Base-by-base conservation (phyloP, 2,888 invertebrate genomes). In the Dorcus parallelipipedus region DNA sequence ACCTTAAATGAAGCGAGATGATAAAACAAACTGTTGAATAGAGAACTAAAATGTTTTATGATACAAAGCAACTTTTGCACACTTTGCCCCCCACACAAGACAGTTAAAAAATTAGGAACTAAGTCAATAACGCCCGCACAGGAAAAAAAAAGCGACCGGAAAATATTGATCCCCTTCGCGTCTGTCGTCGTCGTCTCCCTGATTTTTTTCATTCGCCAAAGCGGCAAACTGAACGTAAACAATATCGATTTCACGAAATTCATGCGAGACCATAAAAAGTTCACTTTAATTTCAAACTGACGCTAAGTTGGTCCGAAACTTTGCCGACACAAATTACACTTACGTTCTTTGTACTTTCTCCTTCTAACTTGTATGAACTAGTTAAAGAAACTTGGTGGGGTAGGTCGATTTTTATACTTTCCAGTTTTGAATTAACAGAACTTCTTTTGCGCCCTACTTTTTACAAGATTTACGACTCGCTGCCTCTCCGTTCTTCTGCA, bases 281-380 rank as follows among this genome's bases (percentile, higher is more conserved):
- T 76, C 68, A 73, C 70, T 74, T 75, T 75, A 75, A 75, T 76
- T 75, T 75, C 73, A 69, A 77, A 76, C 74, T 75, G 76, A 70
- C 72, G 51, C 58, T 61, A 57, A 75, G 75, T 73, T 75, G 71
- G 76, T 71, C 74, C 72, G 71, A 75, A 78, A 78, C 76, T 78
- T 77, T 69, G 71, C 75, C 73, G 74, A 75, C 76, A 74, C 75
- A 75, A 77, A 77, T 76, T 77, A 75, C 76, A 76, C 76, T 75
- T 76, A 76, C 75, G 75, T 73, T 75, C 76, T 72, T 72, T 72
- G 76, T 71, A 77, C 77, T 77, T 77, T 78, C 77, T 78, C 78
- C 72, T 61, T 76, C 77, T 74, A 71, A 74, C 76, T 73, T 71
- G 75, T 64, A 69, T 71, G 73, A 76, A 77, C 76, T 77, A 76